These are phyloP conservation scores for Ifrita kowaldi DNA, from an alignment of 2,113 vertebrate species.

Conservation along the genomic window DNA sequence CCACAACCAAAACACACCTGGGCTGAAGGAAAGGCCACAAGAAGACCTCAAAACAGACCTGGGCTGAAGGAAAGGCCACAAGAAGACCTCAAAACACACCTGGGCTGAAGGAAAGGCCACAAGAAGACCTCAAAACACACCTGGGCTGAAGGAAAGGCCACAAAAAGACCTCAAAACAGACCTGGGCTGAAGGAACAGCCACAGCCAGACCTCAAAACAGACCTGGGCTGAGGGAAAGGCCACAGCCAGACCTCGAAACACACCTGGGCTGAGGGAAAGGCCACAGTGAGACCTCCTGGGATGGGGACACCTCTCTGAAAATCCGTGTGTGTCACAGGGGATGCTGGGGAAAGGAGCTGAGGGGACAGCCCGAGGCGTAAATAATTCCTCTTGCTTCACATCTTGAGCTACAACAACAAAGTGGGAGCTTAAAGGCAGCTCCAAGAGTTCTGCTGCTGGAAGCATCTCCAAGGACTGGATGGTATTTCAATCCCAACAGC, in stretches of 20 bases:
- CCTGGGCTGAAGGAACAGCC: rapidly evolving
- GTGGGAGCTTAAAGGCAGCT: neutral
- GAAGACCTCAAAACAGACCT: neutral
- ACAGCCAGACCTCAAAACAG: neutral
- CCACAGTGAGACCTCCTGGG: neutral
- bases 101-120: rapidly evolving
- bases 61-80: rapidly evolving
- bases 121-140: rapidly evolving
- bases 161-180: rapidly evolving
- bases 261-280: neutral
- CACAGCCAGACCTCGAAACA: neutral
- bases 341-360: neutral
- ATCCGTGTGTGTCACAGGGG: rapidly evolving
- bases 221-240: neutral
- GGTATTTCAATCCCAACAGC: constrained; percentile 13
- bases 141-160: rapidly evolving
- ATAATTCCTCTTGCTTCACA: neutral
- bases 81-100: rapidly evolving
- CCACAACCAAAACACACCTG: neutral
- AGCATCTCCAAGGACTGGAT: neutral
- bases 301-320: neutral
- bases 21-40: neutral
- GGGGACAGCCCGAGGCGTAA: neutral
- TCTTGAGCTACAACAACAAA: neutral
- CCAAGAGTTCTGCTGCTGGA: neutral